Conservation (phyloP, 1,140 invertebrate species). For the Drosophila serrata region DNA sequence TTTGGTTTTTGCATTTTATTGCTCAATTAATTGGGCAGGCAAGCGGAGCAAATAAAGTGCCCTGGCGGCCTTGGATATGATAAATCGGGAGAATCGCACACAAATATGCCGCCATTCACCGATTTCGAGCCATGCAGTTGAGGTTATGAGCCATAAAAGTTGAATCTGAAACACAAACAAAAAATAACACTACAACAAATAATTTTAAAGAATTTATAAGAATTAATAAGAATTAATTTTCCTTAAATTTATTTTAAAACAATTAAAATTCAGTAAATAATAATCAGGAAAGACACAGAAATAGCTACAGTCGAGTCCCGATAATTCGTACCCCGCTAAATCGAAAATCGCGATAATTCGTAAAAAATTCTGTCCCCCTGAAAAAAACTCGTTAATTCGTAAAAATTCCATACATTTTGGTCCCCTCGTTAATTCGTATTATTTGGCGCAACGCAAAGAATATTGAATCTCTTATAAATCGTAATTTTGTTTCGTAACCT, state of each 20-base stretch:
- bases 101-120: slow-evolving; percentile 54
- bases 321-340: too few relatives aligned
- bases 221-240: too few relatives aligned
- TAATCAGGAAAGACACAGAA: background rate
- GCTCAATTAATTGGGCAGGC: slow-evolving; percentile 67
- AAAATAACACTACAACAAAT: slow-evolving; percentile 32
- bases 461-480: too few relatives aligned
- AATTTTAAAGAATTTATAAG: background rate
- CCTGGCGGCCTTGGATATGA: slow-evolving; percentile 18
- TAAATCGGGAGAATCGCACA: slow-evolving; percentile 40
- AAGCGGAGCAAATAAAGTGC: slow-evolving; percentile 36
- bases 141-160: slow-evolving; percentile 71
- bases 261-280: too few relatives aligned
- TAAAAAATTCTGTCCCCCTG: too few relatives aligned
- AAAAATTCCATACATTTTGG: too few relatives aligned
- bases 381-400: too few relatives aligned
- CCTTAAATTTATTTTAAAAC: background rate
- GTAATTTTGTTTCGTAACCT: too few relatives aligned
- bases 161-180: slow-evolving; percentile 17
- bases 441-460: too few relatives aligned
- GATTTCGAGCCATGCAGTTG: slow-evolving; percentile 52
- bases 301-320: too few relatives aligned
- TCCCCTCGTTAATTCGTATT: too few relatives aligned
- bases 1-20: slow-evolving; percentile 51
- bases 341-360: too few relatives aligned